Percentiles rank a stretch among this genome's conserved stretches.
phyloP scores from a whole-genome alignment of 2,113 vertebrate genomes.

The Poicephalus gulielmi region DNA sequence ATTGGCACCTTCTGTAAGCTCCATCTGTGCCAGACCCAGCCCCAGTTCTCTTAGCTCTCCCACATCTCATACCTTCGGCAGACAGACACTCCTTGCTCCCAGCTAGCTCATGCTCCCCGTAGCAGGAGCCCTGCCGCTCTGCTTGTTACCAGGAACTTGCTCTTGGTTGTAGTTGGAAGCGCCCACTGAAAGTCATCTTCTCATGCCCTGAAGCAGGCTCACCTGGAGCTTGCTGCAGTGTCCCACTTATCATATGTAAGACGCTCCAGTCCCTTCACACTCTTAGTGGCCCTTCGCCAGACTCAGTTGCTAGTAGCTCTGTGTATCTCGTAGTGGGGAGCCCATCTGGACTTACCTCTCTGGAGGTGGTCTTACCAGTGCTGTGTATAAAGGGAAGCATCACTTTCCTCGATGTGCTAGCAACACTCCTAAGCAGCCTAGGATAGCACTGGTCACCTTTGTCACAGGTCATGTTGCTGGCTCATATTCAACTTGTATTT shows the following conservation, averaged over 20 bases:
- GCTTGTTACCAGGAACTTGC: background rate
- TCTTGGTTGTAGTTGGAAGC: background rate
- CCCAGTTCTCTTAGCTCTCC: background rate
- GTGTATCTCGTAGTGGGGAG: background rate
- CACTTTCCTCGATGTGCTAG: fast-evolving
- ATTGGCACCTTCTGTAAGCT: background rate
- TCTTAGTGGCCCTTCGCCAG: background rate
- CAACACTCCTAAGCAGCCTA: background rate
- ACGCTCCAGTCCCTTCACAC: background rate
- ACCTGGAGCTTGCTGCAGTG: background rate
- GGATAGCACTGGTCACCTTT: background rate
- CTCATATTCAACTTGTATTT: background rate
- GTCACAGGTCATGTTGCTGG: background rate
- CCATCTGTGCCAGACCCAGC: fast-evolving
- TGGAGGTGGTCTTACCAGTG: background rate
- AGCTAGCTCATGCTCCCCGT: background rate
- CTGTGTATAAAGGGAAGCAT: background rate
- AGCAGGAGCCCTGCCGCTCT: background rate
- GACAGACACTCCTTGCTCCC: fast-evolving
- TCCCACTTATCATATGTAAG: background rate
- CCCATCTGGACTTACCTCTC: background rate
- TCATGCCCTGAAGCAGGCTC: background rate
- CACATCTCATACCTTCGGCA: background rate
- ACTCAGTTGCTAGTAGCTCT: background rate
- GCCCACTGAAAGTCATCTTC: background rate